Base-by-base conservation (phyloP, 1,140 invertebrate genomes). In the Pachypeltis micranthus region DNA sequence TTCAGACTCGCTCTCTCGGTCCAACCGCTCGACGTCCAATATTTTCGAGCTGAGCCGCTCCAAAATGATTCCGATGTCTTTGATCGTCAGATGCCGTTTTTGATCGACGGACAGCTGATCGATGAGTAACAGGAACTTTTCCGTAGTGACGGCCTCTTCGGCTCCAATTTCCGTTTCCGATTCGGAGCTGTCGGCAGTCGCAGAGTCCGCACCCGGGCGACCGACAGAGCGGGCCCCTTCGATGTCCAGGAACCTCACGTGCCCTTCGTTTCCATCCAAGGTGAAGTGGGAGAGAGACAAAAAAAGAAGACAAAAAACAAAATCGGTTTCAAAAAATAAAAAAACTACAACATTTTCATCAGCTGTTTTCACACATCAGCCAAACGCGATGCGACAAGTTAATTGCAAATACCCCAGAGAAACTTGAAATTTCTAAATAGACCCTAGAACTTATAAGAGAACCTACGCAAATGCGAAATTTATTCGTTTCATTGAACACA, bases 31-130 rank as follows among this genome's bases (percentile, higher is more conserved):
- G 51, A 96, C 91, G 76, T 96, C 91, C 39, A 96, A 78, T 56
- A 96, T 94, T 76, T 93, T 94, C 2, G 90, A 92, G 73, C 85
- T 92, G 65, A 95, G 81, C 67, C 91, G 78, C 73, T 96, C 91
- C 64, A 96, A 79, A 69, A 95, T 95, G 72, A 94, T 90, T 59
- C 92, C 91, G 75, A 96, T 94, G 75, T 95, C 92, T 74, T 94
- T 93, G 75, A 95, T 91, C 70, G 87, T 91, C 55, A 95, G 80
- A 70, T 93, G 90, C 56, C 87, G 83, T 74, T 92, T 91, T 76
- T 92, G 90, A 71, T 94, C 90, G 66, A 91, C 86, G 68, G 88
- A 91, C 29, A 93, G 80, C 75, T 94, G 90, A 76, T 95, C 92
- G 71, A 93, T 92, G 63, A 95, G 81, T 69, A 94, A 78, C 66